These are phyloP conservation scores for Drosophila nasuta DNA, from an alignment of 1,140 invertebrate species.

Conservation along the genomic window DNA sequence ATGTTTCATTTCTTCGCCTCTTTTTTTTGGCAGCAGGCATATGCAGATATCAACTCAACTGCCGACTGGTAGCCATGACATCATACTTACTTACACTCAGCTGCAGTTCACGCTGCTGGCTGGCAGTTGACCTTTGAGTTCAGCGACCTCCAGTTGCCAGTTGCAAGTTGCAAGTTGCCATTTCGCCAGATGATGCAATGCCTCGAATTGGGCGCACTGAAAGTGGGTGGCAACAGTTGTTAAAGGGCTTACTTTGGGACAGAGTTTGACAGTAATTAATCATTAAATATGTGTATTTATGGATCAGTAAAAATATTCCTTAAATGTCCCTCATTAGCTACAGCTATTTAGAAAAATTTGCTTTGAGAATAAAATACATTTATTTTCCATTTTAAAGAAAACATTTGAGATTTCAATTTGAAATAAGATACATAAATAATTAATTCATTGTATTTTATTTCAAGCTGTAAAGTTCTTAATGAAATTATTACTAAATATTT, in stretches of 20 bases:
- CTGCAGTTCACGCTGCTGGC: slow-evolving; percentile 10
- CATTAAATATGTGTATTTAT: neutral
- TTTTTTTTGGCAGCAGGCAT: slow-evolving; percentile 6
- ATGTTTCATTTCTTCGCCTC: slow-evolving; percentile 8
- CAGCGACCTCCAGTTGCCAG: slow-evolving; percentile 50
- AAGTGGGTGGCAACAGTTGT: slow-evolving; percentile 2
- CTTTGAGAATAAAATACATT: too few relatives aligned
- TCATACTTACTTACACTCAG: slow-evolving; percentile 40
- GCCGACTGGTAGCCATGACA: slow-evolving; percentile 58
- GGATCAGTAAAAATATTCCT: too few relatives aligned
- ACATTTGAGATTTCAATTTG: too few relatives aligned
- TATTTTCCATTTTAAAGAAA: too few relatives aligned
- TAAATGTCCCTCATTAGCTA: too few relatives aligned
- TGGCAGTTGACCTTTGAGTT: slow-evolving; percentile 70
- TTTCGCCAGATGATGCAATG: slow-evolving; percentile 58
- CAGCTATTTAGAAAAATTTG: too few relatives aligned
- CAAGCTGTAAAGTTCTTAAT: too few relatives aligned
- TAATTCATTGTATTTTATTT: too few relatives aligned
- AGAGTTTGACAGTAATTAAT: neutral
- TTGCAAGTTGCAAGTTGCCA: too few relatives aligned
- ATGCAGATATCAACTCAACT: slow-evolving; percentile 4
- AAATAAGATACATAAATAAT: too few relatives aligned
- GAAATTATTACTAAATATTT: too few relatives aligned
- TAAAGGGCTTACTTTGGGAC: neutral
- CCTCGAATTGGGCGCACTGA: neutral